A percentile compares a stretch with the other conserved stretches of the same genome.
Conservation (phyloP, 2,113 vertebrate genomes). For the Oxygymnocypris stewartii region DNA sequence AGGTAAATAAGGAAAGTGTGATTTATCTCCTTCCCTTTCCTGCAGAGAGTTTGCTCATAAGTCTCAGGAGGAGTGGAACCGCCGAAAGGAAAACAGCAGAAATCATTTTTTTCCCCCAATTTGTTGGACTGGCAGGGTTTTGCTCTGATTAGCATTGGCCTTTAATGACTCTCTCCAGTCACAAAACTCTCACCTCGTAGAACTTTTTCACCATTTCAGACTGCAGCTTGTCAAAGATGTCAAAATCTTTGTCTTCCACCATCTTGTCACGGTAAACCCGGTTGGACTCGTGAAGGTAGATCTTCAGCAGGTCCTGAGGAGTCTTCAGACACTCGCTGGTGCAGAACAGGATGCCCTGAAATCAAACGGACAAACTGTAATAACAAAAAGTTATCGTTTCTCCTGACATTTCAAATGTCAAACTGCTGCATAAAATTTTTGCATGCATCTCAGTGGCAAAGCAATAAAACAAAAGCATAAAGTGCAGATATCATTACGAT, state of each 20-base stretch:
- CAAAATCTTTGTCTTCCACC: slow-evolving; percentile 77
- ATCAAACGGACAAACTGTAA: not conserved
- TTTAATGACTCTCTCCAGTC: slow-evolving; percentile 18
- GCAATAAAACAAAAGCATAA: slow-evolving; percentile 9
- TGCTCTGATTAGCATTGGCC: slow-evolving; percentile 48
- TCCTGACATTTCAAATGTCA: not conserved
- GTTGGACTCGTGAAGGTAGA: slow-evolving; percentile 82
- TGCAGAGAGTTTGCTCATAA: not conserved
- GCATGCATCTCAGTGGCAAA: slow-evolving; percentile 11
- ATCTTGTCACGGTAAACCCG: slow-evolving; percentile 84
- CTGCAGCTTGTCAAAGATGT: slow-evolving; percentile 81
- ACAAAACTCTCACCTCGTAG: slow-evolving; percentile 71
- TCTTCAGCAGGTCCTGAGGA: slow-evolving; percentile 76
- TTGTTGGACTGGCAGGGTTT: slow-evolving; percentile 52
- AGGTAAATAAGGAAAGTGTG: not conserved
- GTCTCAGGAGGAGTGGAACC: not conserved
- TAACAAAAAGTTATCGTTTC: not conserved
- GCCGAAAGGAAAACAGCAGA: slow-evolving; percentile 19
- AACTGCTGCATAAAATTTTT: not conserved
- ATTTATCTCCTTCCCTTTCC: slow-evolving; percentile 52
- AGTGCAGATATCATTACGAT: not conserved
- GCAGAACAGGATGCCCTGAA: slow-evolving; percentile 82
- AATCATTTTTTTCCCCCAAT: slow-evolving; percentile 57
- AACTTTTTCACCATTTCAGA: slow-evolving; percentile 76
- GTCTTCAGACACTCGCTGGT: slow-evolving; percentile 75